A percentile compares a stretch with the other conserved stretches of the same genome.
phyloP scores from a whole-genome alignment of 2,113 vertebrate genomes.

The Macrotis lagotis region DNA sequence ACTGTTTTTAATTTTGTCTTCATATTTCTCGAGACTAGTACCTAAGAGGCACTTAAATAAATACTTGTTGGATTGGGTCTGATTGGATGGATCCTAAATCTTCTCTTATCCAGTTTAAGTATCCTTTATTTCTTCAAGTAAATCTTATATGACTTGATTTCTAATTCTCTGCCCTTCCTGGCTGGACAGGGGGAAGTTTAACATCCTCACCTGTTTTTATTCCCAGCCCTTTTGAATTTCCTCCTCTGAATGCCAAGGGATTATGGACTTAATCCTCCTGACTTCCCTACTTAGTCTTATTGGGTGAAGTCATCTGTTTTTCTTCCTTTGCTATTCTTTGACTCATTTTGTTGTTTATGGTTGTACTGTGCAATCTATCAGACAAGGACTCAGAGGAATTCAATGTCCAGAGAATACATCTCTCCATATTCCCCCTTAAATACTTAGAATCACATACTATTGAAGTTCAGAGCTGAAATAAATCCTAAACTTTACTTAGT shows the following conservation, averaged over 20 bases:
- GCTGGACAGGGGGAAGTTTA: background rate
- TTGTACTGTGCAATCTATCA: background rate
- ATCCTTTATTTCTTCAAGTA: background rate
- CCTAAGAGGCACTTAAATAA: background rate
- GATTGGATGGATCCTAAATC: background rate
- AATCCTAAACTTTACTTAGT: background rate
- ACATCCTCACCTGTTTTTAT: background rate
- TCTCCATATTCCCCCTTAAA: background rate
- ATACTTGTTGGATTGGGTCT: background rate
- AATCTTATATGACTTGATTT: background rate
- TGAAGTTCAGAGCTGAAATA: background rate
- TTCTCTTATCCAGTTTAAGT: background rate
- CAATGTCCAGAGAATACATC: background rate
- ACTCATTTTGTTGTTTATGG: background rate
- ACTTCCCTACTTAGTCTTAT: background rate
- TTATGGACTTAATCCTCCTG: background rate
- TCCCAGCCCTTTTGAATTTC: background rate
- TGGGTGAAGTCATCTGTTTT: background rate
- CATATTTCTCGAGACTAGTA: background rate
- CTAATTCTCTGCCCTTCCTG: background rate
- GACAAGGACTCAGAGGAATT: background rate
- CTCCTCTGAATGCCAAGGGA: background rate
- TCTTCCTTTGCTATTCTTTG: background rate
- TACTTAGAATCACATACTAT: background rate
- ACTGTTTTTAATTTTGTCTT: background rate